phyloP scores from a whole-genome alignment of 2,888 invertebrate species.

The Ashinkailepas kermadecensis region DNA sequence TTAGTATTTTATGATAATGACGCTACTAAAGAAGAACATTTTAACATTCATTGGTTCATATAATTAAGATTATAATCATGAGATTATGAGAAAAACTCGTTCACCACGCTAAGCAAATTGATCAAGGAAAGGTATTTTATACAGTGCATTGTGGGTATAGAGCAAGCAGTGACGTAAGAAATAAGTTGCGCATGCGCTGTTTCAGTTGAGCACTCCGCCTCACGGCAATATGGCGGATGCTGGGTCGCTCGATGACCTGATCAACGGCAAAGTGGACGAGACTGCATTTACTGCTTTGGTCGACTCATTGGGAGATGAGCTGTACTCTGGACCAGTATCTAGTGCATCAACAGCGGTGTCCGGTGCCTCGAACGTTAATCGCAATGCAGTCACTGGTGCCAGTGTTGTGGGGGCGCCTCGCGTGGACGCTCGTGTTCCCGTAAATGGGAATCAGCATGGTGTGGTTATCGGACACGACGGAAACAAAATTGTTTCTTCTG shows the following conservation, averaged over 20 bases:
- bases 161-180: not conserved
- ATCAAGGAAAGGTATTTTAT: no score
- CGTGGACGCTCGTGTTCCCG: not conserved
- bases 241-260: slow-evolving; percentile 84
- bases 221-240: slow-evolving; percentile 80
- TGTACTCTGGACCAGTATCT: slow-evolving; percentile 51
- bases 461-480: not conserved
- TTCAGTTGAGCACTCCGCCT: slow-evolving; percentile 59
- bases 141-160: not conserved
- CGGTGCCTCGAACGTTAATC: not conserved
- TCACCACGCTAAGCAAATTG: not conserved
- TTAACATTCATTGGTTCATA: not conserved
- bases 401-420: not conserved
- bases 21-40: not conserved
- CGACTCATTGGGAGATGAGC: slow-evolving; percentile 73
- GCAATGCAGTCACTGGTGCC: not conserved
- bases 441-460: not conserved
- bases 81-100: not conserved
- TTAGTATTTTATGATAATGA: not conserved
- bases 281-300: slow-evolving; percentile 78
- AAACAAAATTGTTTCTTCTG: not conserved
- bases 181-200: slow-evolving; percentile 53
- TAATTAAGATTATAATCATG: not conserved
- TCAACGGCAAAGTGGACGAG: slow-evolving; percentile 82
- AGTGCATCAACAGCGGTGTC: not conserved